phyloP scores from a whole-genome alignment of 1,140 invertebrate species.

The Aphidius gifuensis region DNA sequence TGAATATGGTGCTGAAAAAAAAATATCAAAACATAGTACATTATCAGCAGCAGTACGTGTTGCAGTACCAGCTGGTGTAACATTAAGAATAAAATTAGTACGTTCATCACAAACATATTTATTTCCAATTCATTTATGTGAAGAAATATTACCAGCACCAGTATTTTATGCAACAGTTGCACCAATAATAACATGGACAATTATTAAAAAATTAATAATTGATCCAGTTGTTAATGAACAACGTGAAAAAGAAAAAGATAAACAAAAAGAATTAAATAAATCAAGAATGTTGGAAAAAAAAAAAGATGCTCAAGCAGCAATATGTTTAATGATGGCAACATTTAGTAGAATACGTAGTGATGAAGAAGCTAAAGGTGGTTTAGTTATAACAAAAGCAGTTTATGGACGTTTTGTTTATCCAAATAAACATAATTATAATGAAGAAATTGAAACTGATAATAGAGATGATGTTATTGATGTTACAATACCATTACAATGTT shows the following conservation, averaged over 20 bases:
- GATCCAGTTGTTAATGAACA: constrained; percentile 81
- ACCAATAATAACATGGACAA: constrained; percentile 75
- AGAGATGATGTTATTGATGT: constrained; percentile 80
- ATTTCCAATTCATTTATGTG: constrained; percentile 87
- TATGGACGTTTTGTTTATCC: constrained; percentile 69
- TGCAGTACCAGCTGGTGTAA: constrained; percentile 83
- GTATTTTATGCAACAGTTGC: constrained; percentile 90
- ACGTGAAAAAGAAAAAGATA: constrained; percentile 71
- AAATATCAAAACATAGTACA: constrained; percentile 86
- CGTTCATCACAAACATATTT: constrained; percentile 85
- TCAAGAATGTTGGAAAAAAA: constrained; percentile 73
- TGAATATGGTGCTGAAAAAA: constrained; percentile 91
- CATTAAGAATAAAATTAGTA: constrained; percentile 80
- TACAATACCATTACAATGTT: constrained; percentile 87
- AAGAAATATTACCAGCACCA: constrained; percentile 83
- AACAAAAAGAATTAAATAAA: constrained; percentile 72
- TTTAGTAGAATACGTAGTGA: constrained; percentile 72
- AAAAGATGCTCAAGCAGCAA: constrained; percentile 77
- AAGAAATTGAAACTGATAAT: constrained; percentile 40
- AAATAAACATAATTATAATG: constrained; percentile 30
- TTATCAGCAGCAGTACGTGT: constrained; percentile 79
- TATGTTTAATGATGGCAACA: constrained; percentile 84
- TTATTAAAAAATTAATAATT: constrained; percentile 81
- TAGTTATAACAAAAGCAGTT: constrained; percentile 83
- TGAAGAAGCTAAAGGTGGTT: constrained; percentile 74